These are phyloP conservation scores for Halotydeus destructor DNA, from an alignment of 1,140 invertebrate genomes.

Conservation along the genomic window DNA sequence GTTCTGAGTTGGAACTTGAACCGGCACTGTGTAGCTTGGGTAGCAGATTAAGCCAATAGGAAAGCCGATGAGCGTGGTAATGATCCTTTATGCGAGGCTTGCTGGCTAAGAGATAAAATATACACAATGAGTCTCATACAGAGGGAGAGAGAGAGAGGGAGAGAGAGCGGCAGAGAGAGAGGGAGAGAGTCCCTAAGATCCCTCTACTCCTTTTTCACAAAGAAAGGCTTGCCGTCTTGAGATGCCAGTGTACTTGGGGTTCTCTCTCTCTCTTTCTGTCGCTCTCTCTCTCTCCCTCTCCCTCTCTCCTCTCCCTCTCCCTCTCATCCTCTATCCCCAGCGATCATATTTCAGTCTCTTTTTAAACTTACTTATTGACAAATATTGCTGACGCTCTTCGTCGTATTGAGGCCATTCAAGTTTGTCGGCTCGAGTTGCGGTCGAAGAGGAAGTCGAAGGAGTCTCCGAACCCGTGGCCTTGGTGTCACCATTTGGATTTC, in stretches of 20 bases:
- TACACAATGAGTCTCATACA: not conserved
- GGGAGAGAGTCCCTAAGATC: not conserved
- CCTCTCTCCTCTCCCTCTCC: too few species aligned
- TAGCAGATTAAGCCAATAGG: constrained; percentile 85
- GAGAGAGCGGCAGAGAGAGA: too few species aligned
- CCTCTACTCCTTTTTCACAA: constrained; percentile 8
- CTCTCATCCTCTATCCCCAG: too few species aligned
- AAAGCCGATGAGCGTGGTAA: constrained; percentile 76
- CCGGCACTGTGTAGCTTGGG: constrained; percentile 54
- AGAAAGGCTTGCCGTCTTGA: too few species aligned
- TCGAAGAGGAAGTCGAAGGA: constrained; percentile 33
- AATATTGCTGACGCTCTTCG: constrained; percentile 63
- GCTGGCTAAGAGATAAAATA: constrained; percentile 11
- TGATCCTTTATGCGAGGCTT: constrained; percentile 65
- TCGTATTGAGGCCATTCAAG: constrained; percentile 66
- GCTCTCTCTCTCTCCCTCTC: too few species aligned
- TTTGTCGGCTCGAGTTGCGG: constrained; percentile 32
- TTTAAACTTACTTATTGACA: constrained; percentile 48
- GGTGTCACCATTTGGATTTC: not conserved
- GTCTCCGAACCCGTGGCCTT: constrained; percentile 25
- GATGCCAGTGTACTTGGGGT: too few species aligned
- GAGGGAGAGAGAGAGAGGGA: not conserved
- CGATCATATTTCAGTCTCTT: too few species aligned
- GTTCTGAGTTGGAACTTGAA: constrained; percentile 20
- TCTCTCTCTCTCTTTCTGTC: too few species aligned